phyloP scores from a whole-genome alignment of 2,888 invertebrate genomes.

The Malacosoma neustria region DNA sequence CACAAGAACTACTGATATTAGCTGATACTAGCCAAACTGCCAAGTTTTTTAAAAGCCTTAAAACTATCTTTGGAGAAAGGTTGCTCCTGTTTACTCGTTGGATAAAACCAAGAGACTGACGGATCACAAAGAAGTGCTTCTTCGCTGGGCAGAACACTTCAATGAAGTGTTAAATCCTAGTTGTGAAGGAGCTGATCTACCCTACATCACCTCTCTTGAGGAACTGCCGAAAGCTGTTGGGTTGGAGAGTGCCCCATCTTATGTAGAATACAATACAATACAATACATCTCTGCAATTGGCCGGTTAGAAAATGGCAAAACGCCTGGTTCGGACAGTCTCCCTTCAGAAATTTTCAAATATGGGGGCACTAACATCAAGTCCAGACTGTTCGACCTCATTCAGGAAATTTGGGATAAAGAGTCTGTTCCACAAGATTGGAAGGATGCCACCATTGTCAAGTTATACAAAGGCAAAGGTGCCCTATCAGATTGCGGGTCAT shows the following conservation, averaged over 20 bases:
- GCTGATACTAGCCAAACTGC: constrained; percentile 6
- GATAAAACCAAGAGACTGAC: constrained; percentile 5
- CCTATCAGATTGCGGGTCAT: constrained; percentile 11
- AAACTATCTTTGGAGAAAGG: constrained; percentile 8
- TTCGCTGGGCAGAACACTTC: constrained; percentile 11
- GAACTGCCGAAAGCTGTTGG: not conserved
- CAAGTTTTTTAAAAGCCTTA: constrained; percentile 8
- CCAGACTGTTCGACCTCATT: too few species aligned
- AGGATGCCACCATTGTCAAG: not conserved
- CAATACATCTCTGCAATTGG: too few species aligned
- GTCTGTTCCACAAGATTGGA: too few species aligned
- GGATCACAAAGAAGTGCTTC: constrained; percentile 4
- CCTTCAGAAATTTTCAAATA: too few species aligned
- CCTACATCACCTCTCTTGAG: not conserved
- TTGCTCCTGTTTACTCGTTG: constrained; percentile 5
- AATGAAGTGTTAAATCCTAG: constrained; percentile 6
- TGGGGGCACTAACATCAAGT: too few species aligned
- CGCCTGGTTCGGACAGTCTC: not conserved
- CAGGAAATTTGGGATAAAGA: too few species aligned
- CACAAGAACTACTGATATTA: constrained; percentile 7
- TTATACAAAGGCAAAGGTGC: constrained; percentile 9
- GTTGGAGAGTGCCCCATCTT: not conserved
- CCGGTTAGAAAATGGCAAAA: not conserved
- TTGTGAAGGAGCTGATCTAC: not conserved
- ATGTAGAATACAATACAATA: not conserved